Evolutionary conservation across 2,888 invertebrate species (phyloP), one percentile per base, ranked within the genome.

Genomic region (Formica aserva): DNA sequence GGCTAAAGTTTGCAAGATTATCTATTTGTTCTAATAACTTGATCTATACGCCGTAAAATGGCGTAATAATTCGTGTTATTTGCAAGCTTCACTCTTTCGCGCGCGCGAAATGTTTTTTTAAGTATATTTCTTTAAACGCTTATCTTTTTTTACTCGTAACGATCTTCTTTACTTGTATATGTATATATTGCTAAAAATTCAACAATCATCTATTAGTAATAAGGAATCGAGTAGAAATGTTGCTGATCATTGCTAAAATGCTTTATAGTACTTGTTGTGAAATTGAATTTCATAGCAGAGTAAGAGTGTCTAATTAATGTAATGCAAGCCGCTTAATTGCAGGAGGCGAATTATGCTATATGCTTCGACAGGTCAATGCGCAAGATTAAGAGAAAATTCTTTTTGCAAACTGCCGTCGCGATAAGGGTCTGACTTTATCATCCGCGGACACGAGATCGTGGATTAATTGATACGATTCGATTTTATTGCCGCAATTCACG

Each of bases 401-500:
- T 57, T 71, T 80, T 45, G 41, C 60, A 80, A 80, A 80, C 60
- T 71, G 45, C 18, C 71, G 13, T 67, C 55, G 41, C 78, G 72
- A 80, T 71, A 35, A 71, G 32, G 45, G 11, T 80, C 60, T 22
- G 45, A 35, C 32, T 13, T 69, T 60, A 71, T 60, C 45, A 26
- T 60, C 26, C 78, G 22, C 71, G n/a, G n/a, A 78, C n/a, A 78
- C 60, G 57, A 60, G 57, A 71, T 60, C 72, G 45, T 71, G 52
- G 5, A 80, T 78, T 71, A 69, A 69, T 52, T n/a, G 26, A 71
- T 60, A 35, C 32, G 72, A 84, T 88, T 88, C 89, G 89, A 88
- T 87, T 87, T 87, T 85, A 87, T 78, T 82, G 84, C 62, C 83
- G 63, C 22, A 77, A 6, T n/a, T 85, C 52, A n/a, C 22, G 81